Evolutionary conservation across 1,140 invertebrate species (phyloP).

Genomic region (Drosophila punjabiensis): DNA sequence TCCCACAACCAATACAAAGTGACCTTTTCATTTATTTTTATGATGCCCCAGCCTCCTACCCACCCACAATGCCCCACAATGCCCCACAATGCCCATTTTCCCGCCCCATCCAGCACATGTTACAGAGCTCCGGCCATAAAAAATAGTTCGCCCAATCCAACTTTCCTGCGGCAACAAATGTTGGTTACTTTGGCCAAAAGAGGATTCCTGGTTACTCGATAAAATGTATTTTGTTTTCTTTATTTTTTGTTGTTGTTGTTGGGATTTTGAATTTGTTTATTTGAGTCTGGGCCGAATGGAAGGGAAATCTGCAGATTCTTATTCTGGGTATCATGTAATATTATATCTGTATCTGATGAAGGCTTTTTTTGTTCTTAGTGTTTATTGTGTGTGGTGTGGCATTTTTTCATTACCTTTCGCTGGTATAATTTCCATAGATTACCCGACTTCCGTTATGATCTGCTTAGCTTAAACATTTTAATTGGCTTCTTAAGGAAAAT

Average conservation of each 20-base stretch:
- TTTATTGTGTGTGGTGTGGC: not conserved
- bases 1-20: constrained; percentile 82
- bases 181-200: constrained; percentile 39
- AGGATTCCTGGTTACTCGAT: constrained; percentile 29
- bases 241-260: not conserved
- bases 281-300: constrained; percentile 34
- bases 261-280: constrained; percentile 50
- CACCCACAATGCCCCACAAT: not conserved
- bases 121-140: constrained; percentile 49
- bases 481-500: constrained; percentile 24
- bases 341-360: constrained; percentile 22
- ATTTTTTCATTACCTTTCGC: not conserved
- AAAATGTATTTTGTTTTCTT: constrained; percentile 38
- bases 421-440: not conserved
- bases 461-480: constrained; percentile 16
- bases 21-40: constrained; percentile 83
- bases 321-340: constrained; percentile 4
- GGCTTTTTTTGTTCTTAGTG: constrained; percentile 9
- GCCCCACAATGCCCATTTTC: constrained; percentile 7
- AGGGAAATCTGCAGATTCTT: constrained; percentile 28
- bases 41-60: constrained; percentile 40
- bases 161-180: constrained; percentile 56
- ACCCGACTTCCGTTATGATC: not conserved
- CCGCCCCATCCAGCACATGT: constrained; percentile 27
- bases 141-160: constrained; percentile 61